phyloP scores from a whole-genome alignment of 1,140 invertebrate genomes.

The Limonius californicus region DNA sequence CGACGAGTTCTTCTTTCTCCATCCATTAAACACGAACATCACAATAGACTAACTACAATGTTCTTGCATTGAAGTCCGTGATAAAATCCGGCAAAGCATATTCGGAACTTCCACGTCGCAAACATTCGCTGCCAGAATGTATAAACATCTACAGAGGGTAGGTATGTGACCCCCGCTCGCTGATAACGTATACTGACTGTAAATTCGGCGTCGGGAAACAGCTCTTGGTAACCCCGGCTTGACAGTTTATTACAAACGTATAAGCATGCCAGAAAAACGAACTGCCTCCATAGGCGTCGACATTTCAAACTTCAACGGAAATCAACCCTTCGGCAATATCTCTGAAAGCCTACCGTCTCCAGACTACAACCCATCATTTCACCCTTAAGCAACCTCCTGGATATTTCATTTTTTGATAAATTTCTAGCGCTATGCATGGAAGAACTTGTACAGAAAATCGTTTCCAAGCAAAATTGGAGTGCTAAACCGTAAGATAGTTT shows the following conservation, averaged over 20 bases:
- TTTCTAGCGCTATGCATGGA: too few species aligned
- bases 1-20: neutral
- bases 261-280: conserved; percentile 5
- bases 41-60: conserved; percentile 2
- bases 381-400: too few species aligned
- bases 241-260: conserved; percentile 2
- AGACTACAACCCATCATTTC: neutral
- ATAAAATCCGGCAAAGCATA: conserved; percentile 7
- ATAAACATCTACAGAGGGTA: conserved; percentile 1
- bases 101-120: conserved; percentile 1
- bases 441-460: too few species aligned
- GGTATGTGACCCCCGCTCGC: conserved; percentile 4
- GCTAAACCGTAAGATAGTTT: too few species aligned
- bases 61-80: conserved; percentile 2
- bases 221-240: neutral
- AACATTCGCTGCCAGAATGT: neutral
- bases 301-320: conserved; percentile 1
- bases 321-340: conserved; percentile 6
- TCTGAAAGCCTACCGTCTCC: neutral
- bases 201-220: conserved; percentile 3
- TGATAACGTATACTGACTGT: conserved; percentile 5
- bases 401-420: too few species aligned
- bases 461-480: too few species aligned
- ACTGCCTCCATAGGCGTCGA: neutral
- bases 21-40: neutral